Conservation (phyloP, 2,113 vertebrate species). For the Pyxicephalus adspersus region DNA sequence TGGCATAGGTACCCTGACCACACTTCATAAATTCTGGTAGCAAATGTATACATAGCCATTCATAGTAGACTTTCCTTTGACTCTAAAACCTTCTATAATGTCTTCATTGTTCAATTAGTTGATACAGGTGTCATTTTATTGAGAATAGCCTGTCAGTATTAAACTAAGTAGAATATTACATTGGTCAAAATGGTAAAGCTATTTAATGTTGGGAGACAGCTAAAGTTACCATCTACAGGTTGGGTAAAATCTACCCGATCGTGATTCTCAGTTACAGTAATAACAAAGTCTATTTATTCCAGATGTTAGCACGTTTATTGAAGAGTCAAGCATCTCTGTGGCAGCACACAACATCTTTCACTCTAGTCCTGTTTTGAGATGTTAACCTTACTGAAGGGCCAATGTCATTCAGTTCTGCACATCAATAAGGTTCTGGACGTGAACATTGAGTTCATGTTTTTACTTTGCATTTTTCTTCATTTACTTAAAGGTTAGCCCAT, state of each 20-base stretch:
- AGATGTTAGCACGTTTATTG: slow-evolving; percentile 46
- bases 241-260: slow-evolving; percentile 3
- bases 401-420: slow-evolving; percentile 25
- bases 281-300: slow-evolving; percentile 48
- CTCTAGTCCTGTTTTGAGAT: slow-evolving; percentile 12
- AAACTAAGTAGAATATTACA: not conserved
- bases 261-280: slow-evolving; percentile 32
- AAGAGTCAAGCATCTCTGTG: slow-evolving; percentile 17
- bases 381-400: slow-evolving; percentile 32
- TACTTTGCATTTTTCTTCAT: slow-evolving; percentile 2
- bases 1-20: too few relatives aligned
- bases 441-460: slow-evolving; percentile 8
- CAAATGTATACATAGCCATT: too few relatives aligned
- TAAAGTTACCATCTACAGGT: slow-evolving; percentile 43
- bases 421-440: not conserved
- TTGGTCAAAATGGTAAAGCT: not conserved
- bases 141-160: slow-evolving; percentile 45
- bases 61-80: slow-evolving; percentile 53
- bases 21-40: too few relatives aligned
- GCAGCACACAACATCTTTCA: not conserved
- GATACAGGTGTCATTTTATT: slow-evolving; percentile 27
- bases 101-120: slow-evolving; percentile 9
- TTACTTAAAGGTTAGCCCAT: slow-evolving; percentile 20
- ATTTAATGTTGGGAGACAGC: slow-evolving; percentile 2
- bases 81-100: slow-evolving; percentile 54